Evolutionary conservation across 2,113 vertebrate species (phyloP).

Genomic region (Clarias macrocephalus): DNA sequence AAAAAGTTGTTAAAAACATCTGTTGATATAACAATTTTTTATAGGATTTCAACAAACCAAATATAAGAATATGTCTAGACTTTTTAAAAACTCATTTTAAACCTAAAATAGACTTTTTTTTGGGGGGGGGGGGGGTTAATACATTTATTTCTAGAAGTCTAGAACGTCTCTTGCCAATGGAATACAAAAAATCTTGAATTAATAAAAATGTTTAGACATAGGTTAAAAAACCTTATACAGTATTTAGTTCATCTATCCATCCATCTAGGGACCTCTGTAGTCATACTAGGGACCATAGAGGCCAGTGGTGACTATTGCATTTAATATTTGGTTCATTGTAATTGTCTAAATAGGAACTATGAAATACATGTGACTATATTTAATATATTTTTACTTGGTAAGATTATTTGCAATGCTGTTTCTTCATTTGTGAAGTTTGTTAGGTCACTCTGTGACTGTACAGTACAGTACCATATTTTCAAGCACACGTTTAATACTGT

Average conservation of each 20-base stretch:
- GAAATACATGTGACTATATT: background rate
- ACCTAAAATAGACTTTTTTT: background rate
- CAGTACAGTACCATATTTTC: background rate
- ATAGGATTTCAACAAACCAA: background rate
- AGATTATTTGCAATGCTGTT: too few relatives aligned
- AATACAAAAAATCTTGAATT: background rate
- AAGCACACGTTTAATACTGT: background rate
- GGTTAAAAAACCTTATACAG: background rate
- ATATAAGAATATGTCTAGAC: background rate
- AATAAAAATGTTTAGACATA: background rate
- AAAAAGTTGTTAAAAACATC: background rate
- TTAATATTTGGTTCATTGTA: background rate
- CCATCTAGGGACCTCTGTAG: too few relatives aligned
- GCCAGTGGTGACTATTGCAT: too few relatives aligned
- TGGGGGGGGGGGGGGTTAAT: too few relatives aligned
- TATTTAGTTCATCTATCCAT: too few relatives aligned
- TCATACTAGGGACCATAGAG: too few relatives aligned
- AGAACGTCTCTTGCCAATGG: background rate
- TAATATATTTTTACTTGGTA: background rate
- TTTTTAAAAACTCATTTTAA: background rate
- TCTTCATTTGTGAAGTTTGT: background rate
- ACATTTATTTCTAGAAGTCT: background rate
- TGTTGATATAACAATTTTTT: background rate
- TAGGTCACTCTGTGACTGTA: too few relatives aligned
- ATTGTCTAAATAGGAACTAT: background rate